These are phyloP conservation scores for human DNA, from an alignment of 2,113 vertebrate genomes.

Conservation along the genomic window GRCh38 chr18:37971001-37971500, in stretches of 20 bases:
- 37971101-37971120: not conserved
- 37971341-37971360: not conserved
- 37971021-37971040: not conserved
- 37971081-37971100: not conserved
- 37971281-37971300: not conserved
- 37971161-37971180: constrained; percentile 21
- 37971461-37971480: not conserved
- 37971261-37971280: not conserved
- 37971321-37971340: not conserved
- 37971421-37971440: constrained; percentile 37
- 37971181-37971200: not conserved
- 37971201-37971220: not conserved
- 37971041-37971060: not conserved
- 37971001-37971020: constrained; percentile 51
- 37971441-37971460: not conserved
- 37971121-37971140: not conserved
- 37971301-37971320: not conserved
- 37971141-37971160: not conserved
- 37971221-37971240: not conserved
- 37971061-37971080: not conserved
- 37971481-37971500: not conserved
- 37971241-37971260: not conserved
- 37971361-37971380: constrained; percentile 21
- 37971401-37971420: not conserved
- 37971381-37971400: not conserved